Evolutionary conservation across 2,888 invertebrate species (phyloP).

Genomic region (Operophtera brumata): DNA sequence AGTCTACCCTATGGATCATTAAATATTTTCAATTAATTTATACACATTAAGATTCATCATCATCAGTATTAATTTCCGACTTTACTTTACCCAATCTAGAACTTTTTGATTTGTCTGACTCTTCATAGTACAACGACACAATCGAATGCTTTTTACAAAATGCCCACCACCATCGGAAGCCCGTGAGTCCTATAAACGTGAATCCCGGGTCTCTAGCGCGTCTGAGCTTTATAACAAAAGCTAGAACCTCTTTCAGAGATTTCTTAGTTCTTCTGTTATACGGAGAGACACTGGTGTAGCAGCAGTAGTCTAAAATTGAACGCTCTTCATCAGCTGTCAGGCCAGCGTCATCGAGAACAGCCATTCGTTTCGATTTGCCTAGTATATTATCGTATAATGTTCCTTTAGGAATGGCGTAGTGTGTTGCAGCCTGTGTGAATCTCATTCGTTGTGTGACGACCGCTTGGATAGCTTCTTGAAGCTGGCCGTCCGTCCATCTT

Average conservation of each 20-base stretch:
- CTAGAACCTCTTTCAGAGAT: constrained; percentile 82
- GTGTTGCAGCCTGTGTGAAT: constrained; percentile 87
- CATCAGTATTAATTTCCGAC: constrained; percentile 37
- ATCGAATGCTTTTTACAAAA: constrained; percentile 90
- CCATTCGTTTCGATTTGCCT: constrained; percentile 88
- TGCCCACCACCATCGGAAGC: constrained; percentile 91
- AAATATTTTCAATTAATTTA: no score
- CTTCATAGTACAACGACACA: constrained; percentile 77
- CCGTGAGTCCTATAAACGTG: constrained; percentile 84
- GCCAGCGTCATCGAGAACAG: constrained; percentile 85
- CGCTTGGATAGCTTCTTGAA: constrained; percentile 88
- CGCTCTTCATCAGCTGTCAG: constrained; percentile 82
- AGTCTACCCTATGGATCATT: no score
- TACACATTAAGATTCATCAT: not conserved
- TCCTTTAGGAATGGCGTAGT: constrained; percentile 87
- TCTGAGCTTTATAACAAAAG: constrained; percentile 84
- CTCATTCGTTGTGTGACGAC: constrained; percentile 88
- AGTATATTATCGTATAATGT: constrained; percentile 89
- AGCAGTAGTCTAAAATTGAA: constrained; percentile 86
- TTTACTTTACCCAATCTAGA: constrained; percentile 40
- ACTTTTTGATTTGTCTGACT: constrained; percentile 39
- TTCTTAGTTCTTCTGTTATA: constrained; percentile 87
- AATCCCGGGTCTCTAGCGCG: constrained; percentile 82
- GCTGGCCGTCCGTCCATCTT: constrained; percentile 86
- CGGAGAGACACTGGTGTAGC: constrained; percentile 85